Percentiles rank a stretch among this genome's conserved stretches.
phyloP scores from a whole-genome alignment of 2,113 vertebrate species.

The Larimichthys polyactis region DNA sequence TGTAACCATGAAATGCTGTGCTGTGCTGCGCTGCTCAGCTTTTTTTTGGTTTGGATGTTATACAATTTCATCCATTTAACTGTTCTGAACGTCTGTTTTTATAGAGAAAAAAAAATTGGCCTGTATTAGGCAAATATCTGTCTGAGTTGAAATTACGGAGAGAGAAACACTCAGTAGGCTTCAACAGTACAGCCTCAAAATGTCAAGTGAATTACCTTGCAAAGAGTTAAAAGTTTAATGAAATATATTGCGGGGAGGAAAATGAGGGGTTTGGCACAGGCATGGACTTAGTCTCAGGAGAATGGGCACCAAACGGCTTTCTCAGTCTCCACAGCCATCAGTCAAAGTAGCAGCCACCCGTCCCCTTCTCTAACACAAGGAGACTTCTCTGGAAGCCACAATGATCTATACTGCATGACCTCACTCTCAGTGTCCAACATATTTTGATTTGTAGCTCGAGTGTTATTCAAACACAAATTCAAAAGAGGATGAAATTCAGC shows the following conservation, averaged over 20 bases:
- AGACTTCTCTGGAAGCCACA: slow-evolving; percentile 71
- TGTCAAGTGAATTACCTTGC: slow-evolving; percentile 80
- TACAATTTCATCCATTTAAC: slow-evolving; percentile 56
- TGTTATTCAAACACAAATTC: slow-evolving; percentile 83
- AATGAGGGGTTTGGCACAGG: slow-evolving; percentile 80
- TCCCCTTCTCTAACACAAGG: slow-evolving; percentile 75
- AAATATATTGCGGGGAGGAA: slow-evolving; percentile 76
- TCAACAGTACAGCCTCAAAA: slow-evolving; percentile 67
- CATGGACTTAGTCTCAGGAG: slow-evolving; percentile 72
- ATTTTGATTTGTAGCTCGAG: slow-evolving; percentile 81
- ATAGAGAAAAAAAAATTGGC: slow-evolving; percentile 34
- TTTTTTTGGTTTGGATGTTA: slow-evolving; percentile 55
- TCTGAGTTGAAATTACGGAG: slow-evolving; percentile 63
- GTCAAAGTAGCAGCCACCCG: slow-evolving; percentile 73
- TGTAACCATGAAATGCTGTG: slow-evolving; percentile 75
- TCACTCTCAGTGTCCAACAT: slow-evolving; percentile 77
- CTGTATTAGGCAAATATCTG: slow-evolving; percentile 57
- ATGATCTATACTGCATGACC: slow-evolving; percentile 80
- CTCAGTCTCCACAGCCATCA: slow-evolving; percentile 73
- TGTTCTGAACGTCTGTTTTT: slow-evolving; percentile 43
- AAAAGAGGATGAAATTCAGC: slow-evolving; percentile 80
- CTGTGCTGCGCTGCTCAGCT: slow-evolving; percentile 53
- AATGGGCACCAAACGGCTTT: slow-evolving; percentile 65
- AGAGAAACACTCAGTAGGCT: slow-evolving; percentile 62
- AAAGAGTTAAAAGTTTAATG: slow-evolving; percentile 83